A percentile compares a stretch with the other conserved stretches of the same genome.
Conservation (phyloP, 2,113 vertebrate genomes). For the Panthera leo region DNA sequence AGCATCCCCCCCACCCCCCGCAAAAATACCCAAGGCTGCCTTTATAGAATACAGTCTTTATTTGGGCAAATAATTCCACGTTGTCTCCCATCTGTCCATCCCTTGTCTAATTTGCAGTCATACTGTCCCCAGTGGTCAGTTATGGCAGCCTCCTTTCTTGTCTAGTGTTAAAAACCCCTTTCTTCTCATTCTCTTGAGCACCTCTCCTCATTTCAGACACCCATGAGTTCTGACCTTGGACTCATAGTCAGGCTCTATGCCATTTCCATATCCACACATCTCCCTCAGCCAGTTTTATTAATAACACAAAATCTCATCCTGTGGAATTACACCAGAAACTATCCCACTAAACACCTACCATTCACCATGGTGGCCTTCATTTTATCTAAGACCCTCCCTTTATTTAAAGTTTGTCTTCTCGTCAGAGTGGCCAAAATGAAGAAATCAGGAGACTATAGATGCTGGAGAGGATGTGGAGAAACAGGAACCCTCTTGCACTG, state of each 20-base stretch:
- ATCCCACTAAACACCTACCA: background rate
- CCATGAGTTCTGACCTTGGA: background rate
- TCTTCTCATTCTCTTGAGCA: background rate
- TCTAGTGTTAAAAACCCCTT: background rate
- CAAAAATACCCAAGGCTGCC: background rate
- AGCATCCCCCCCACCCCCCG: background rate
- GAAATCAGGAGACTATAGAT: too few relatives aligned
- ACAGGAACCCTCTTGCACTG: too few relatives aligned
- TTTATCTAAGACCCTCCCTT: background rate
- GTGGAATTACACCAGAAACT: background rate
- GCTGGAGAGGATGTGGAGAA: too few relatives aligned
- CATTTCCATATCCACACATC: background rate
- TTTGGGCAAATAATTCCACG: background rate
- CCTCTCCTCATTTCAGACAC: background rate
- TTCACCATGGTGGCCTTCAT: background rate
- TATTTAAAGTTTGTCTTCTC: background rate
- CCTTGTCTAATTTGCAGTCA: background rate
- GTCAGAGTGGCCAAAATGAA: too few relatives aligned
- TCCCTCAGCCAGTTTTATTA: background rate
- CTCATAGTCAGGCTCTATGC: background rate
- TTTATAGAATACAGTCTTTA: background rate
- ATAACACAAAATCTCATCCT: background rate
- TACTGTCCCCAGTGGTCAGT: background rate
- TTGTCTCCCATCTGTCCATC: background rate
- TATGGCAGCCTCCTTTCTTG: background rate